Conservation (phyloP, 2,888 invertebrate genomes). For the Dicyrtoma fusca region DNA sequence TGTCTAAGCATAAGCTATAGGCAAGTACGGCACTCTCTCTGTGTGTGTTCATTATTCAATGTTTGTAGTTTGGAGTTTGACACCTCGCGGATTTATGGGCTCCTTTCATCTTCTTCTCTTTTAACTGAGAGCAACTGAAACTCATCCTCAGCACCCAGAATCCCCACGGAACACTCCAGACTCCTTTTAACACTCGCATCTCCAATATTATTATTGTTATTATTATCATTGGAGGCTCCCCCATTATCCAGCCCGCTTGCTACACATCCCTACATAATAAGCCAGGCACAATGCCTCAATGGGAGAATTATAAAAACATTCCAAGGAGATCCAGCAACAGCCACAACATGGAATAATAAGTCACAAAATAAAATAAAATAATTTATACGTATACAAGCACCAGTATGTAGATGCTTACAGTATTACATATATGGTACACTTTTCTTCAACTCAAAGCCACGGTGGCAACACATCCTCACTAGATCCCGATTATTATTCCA, state of each 20-base stretch:
- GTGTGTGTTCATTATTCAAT: slow-evolving; percentile 48
- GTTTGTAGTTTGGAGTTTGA: slow-evolving; percentile 48
- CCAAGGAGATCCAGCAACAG: neutral
- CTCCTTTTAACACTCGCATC: neutral
- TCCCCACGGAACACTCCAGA: too few relatives aligned
- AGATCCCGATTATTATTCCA: too few relatives aligned
- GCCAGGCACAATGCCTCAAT: slow-evolving; percentile 22
- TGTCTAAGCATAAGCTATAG: too few relatives aligned
- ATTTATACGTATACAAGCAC: too few relatives aligned
- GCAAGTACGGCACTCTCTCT: neutral
- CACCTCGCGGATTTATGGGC: slow-evolving; percentile 51
- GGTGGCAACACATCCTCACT: too few relatives aligned
- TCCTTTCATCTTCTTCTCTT: slow-evolving; percentile 29
- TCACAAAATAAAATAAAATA: too few relatives aligned
- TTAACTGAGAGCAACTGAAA: neutral
- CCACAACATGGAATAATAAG: too few relatives aligned
- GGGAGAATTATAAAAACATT: slow-evolving; percentile 34
- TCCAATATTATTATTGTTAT: neutral
- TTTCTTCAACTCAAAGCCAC: too few relatives aligned
- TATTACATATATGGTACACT: too few relatives aligned
- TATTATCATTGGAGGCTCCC: neutral
- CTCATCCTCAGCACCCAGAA: slow-evolving; percentile 18
- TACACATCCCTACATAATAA: slow-evolving; percentile 19
- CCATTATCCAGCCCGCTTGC: neutral
- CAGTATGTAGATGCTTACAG: too few relatives aligned